Base-by-base conservation (phyloP, 2,113 vertebrate species). In the Callipepla squamata region DNA sequence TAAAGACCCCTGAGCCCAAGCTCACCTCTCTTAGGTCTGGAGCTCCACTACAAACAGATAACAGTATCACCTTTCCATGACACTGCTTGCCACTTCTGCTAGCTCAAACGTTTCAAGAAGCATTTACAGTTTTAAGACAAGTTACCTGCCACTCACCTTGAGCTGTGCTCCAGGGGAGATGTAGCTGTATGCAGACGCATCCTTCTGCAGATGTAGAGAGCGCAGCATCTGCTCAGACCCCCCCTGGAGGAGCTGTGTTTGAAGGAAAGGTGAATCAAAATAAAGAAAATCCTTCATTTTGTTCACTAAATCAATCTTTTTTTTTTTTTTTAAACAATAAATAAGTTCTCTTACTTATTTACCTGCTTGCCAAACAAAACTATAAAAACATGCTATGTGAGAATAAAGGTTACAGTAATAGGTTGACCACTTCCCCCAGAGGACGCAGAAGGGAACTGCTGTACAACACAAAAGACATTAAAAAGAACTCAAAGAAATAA, bases 121-220 rank as follows among this genome's bases (percentile, higher is more conserved):
- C 40, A 38, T 5, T 62, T 45, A 13, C 25, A 53, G 11, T 11
- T 45, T 70, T 12, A 50, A 66, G 70, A 28, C 28, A 42, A 50
- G 45, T 32, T 61, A 42, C 48, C 34, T 40, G 22, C 8, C 1
- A 18, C 97, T 97, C 92, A 99, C 99, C 99, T 99, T 99, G 68
- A 98, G 80, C 15, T 98, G 98, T 21, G 98, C 98, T 91, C 99
- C 98, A 7, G 97, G 98, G 92, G 96, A 98, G 95, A 99, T 99
- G 73, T 99, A 99, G 97, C 67, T 98, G 97, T 99, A 99, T 2
- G 97, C 97, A 2, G 98, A 97, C 2, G 98, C 96, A 67, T 99
- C 99, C 96, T 98, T 99, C 96, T 99, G 98, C 48, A 99, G 97
- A 94, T 99, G 98, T 12, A 99, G 97, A 9, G 99, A 99, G 11